phyloP scores from a whole-genome alignment of 2,113 vertebrate species.

The Marmota flaviventris region DNA sequence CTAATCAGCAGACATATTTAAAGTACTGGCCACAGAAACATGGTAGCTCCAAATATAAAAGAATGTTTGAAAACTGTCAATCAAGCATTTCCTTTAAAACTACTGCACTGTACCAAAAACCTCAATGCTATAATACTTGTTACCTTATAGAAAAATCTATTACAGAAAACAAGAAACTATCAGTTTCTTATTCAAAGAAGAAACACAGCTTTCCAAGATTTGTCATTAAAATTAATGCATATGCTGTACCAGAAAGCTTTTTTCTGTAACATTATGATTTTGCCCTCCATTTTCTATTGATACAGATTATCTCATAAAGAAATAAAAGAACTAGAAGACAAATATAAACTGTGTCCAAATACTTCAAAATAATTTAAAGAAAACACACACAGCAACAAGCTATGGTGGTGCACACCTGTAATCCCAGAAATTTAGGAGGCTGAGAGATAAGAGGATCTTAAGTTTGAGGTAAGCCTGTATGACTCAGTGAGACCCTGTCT shows the following conservation, averaged over 20 bases:
- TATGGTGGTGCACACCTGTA: no score
- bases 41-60: not conserved
- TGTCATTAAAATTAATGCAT: constrained; percentile 33
- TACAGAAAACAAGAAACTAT: not conserved
- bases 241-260: not conserved
- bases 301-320: not conserved
- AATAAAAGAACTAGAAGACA: constrained; percentile 21
- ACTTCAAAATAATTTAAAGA: constrained; percentile 10
- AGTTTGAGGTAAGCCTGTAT: not conserved
- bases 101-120: not conserved
- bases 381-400: not conserved
- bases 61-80: not conserved
- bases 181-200: constrained; percentile 32
- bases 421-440: not conserved
- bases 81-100: constrained; percentile 19
- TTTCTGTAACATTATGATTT: not conserved
- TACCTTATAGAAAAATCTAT: constrained; percentile 28
- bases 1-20: not conserved
- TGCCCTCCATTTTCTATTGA: constrained; percentile 20
- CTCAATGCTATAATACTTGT: constrained; percentile 12
- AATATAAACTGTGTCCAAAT: not conserved
- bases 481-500: not conserved
- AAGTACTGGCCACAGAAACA: not conserved
- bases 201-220: not conserved
- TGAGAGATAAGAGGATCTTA: not conserved